Conservation (phyloP, 2,888 invertebrate genomes). For the Cephus rjabovi region DNA sequence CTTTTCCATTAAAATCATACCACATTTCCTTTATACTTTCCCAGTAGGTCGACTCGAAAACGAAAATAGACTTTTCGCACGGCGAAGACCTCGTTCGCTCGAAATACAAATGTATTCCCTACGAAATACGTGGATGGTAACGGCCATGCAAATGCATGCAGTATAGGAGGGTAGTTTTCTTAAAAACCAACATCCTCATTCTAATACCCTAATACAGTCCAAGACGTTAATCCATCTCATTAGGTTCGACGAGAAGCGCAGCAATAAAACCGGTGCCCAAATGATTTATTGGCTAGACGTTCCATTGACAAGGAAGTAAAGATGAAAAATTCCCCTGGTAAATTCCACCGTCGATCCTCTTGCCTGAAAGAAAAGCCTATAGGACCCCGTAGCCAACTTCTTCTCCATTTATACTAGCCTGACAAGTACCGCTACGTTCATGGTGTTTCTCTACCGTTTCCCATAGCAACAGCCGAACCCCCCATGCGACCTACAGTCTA, state of each 20-base stretch:
- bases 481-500: not conserved
- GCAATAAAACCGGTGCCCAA: constrained; percentile 10
- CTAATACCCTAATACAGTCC: constrained; percentile 45
- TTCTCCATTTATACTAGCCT: constrained; percentile 25
- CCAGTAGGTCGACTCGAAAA: not conserved
- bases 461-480: constrained; percentile 26
- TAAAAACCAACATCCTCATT: not conserved
- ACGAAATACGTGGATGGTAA: not conserved
- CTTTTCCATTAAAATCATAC: not conserved
- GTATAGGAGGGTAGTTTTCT: constrained; percentile 1
- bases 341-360: not conserved
- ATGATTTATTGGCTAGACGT: not conserved
- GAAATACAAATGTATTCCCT: not conserved
- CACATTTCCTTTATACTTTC: not conserved
- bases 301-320: not conserved
- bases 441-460: constrained; percentile 31
- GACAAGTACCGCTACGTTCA: constrained; percentile 29
- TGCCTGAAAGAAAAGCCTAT: not conserved
- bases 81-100: not conserved
- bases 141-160: not conserved
- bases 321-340: not conserved
- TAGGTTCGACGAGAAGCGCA: constrained; percentile 30
- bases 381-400: not conserved
- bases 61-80: not conserved
- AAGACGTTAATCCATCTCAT: constrained; percentile 52